phyloP scores from a whole-genome alignment of 2,113 vertebrate species.

The Pygoscelis antarcticus region DNA sequence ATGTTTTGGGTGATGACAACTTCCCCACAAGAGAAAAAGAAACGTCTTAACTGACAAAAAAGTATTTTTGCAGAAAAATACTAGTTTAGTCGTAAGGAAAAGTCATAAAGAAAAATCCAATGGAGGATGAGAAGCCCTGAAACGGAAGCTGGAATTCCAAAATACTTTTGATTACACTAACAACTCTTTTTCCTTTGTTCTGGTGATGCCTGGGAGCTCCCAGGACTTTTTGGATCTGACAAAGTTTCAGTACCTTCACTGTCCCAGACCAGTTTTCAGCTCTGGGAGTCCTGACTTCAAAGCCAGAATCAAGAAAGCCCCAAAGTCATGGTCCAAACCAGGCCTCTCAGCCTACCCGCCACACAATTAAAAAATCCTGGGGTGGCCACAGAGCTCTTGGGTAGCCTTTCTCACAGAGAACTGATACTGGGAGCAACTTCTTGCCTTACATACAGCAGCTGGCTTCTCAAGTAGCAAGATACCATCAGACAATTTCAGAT shows the following conservation, averaged over 20 bases:
- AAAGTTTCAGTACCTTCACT: background rate
- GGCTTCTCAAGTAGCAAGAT: background rate
- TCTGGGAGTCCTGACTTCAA: background rate
- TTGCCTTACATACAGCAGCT: background rate
- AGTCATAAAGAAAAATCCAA: background rate
- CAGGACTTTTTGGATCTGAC: background rate
- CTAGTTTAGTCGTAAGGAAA: background rate
- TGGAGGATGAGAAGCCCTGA: background rate
- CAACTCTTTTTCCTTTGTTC: background rate
- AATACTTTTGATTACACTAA: background rate
- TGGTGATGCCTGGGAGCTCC: background rate
- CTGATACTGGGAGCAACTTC: background rate
- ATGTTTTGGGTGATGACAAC: background rate
- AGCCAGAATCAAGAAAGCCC: background rate
- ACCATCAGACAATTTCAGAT: background rate
- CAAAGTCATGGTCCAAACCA: background rate
- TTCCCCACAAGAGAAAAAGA: background rate
- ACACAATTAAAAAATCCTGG: background rate
- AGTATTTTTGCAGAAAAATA: background rate
- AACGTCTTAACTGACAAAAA: background rate
- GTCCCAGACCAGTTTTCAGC: background rate
- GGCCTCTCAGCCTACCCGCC: background rate
- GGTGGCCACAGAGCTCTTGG: background rate
- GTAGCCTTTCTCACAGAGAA: background rate
- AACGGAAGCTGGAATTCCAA: background rate